Percentiles rank a stretch among this genome's conserved stretches.
Evolutionary conservation across 2,113 vertebrate genomes (phyloP).

Genomic region (Periophthalmus modestus): DNA sequence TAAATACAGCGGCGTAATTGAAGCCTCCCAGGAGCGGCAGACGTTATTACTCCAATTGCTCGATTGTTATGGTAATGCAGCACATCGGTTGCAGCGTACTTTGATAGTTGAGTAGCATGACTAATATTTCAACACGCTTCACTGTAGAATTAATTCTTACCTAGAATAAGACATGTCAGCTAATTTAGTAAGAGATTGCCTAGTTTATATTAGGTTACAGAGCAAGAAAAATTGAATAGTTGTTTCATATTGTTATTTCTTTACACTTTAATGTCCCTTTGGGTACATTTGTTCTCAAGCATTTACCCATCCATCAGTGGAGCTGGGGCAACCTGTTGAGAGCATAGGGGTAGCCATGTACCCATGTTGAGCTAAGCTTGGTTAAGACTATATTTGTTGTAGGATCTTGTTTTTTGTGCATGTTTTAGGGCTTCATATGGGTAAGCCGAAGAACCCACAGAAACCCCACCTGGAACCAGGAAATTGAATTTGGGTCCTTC

Average conservation of each 20-base stretch:
- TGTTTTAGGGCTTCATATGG: no score
- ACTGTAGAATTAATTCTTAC: slow-evolving; percentile 53
- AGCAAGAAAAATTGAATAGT: background rate
- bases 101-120: slow-evolving; percentile 47
- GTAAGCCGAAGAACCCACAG: no score
- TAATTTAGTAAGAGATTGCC: slow-evolving; percentile 12
- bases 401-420: no score
- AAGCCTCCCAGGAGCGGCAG: slow-evolving; percentile 62
- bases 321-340: no score
- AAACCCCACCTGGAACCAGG: no score
- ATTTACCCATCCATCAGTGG: no score
- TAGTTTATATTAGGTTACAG: background rate
- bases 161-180: slow-evolving; percentile 15
- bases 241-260: background rate
- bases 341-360: no score
- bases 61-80: slow-evolving; percentile 73
- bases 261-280: no score
- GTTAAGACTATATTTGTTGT: no score
- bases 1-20: slow-evolving; percentile 71
- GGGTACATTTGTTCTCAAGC: no score
- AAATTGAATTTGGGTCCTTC: no score
- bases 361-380: no score
- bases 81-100: slow-evolving; percentile 52
- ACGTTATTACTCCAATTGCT: slow-evolving; percentile 67
- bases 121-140: slow-evolving; percentile 44